These are phyloP conservation scores for Drymodes brunneopygia DNA, from an alignment of 2,113 vertebrate genomes.

Conservation along the genomic window DNA sequence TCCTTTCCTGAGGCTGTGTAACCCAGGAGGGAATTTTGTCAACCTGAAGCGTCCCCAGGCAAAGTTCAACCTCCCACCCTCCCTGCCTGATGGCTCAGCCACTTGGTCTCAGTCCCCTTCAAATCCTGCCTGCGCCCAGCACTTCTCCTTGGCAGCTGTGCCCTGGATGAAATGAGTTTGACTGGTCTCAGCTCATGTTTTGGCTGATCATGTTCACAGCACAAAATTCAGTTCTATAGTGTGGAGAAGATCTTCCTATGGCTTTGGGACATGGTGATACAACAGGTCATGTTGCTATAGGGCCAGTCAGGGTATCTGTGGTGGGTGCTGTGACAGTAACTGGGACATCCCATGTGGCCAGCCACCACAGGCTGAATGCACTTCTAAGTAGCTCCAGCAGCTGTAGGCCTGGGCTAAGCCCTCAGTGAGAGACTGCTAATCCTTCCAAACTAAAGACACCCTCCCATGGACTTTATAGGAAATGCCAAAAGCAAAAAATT, in stretches of 20 bases:
- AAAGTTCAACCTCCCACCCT: background rate
- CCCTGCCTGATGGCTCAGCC: background rate
- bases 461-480: background rate
- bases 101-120: fast-evolving
- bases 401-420: background rate
- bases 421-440: background rate
- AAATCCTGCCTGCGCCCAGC: background rate
- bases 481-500: background rate
- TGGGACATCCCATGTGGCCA: background rate
- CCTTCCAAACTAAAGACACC: background rate
- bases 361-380: background rate
- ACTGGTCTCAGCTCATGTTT: background rate
- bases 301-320: background rate
- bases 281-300: background rate
- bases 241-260: background rate
- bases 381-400: background rate
- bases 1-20: background rate
- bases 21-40: background rate
- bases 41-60: background rate
- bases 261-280: background rate
- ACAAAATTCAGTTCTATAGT: background rate
- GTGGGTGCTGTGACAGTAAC: background rate
- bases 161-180: background rate
- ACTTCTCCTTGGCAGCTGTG: background rate
- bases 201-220: background rate